These are phyloP conservation scores for Mactromeris polynyma DNA, from an alignment of 2,888 invertebrate species.

Conservation along the genomic window DNA sequence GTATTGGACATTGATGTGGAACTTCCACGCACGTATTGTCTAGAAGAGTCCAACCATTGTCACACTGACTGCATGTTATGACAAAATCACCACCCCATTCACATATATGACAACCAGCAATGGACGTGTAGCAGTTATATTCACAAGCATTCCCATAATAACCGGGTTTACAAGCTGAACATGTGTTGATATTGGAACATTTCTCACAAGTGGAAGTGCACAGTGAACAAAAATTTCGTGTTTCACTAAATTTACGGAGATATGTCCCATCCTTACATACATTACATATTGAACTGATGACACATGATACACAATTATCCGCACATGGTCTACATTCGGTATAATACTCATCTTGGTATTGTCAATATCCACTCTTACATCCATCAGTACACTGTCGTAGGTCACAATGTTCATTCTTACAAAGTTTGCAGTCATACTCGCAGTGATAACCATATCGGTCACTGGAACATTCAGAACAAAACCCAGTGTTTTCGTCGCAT, in stretches of 20 bases:
- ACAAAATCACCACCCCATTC: not conserved
- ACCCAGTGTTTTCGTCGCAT: not conserved
- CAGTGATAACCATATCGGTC: not conserved
- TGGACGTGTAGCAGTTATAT: not conserved
- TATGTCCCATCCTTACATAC: conserved; percentile 4
- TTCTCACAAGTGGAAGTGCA: not conserved
- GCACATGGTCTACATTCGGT: not conserved
- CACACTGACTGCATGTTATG: not conserved
- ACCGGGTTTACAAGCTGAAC: not conserved
- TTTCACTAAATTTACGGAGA: not conserved
- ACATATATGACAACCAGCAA: not conserved
- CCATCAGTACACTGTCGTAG: not conserved
- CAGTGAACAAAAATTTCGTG: not conserved
- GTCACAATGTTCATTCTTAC: not conserved
- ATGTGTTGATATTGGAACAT: not conserved
- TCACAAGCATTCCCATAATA: not conserved
- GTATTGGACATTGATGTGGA: not conserved
- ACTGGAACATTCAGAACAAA: not conserved
- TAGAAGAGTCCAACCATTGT: not conserved
- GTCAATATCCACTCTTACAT: not conserved
- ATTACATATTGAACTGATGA: not conserved
- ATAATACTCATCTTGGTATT: not conserved
- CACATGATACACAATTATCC: not conserved
- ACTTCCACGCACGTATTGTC: not conserved
- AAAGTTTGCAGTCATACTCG: not conserved